Base-by-base conservation (phyloP, 2,113 vertebrate genomes). In the Spilogale gracilis region DNA sequence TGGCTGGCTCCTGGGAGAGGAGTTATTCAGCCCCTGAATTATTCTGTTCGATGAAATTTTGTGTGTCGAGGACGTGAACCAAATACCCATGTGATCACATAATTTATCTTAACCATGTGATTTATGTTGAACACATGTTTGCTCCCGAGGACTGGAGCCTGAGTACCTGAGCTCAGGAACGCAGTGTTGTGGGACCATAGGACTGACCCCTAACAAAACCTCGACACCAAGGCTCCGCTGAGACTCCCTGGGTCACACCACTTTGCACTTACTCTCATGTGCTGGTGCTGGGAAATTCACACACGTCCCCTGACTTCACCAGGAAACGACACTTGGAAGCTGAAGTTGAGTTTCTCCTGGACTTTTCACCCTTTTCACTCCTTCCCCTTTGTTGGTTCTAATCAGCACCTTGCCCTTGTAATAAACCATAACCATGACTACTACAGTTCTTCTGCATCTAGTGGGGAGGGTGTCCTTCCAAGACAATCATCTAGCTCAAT, bases 171-270 rank as follows among this genome's bases (percentile, higher is more conserved):
- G 56, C 32, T 71, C 65, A 38, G 13, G 69, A 54, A 67, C 13
- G 18, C 21, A 21, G 13, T 43, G 25, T 82, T 58, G 9, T 67
- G 69, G 76, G 27, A 16, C 43, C 20, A 45, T 0, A 0, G 25
- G 23, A 63, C 56, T 81, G 69, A 78, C 20, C n/a, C 17, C 25
- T 43, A 60, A 52, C 10, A 48, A 50, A 61, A 21, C 5, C 32
- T 13, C 52, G 4, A 95, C 6, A 54, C 18, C 9, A 78, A 78
- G 54, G 23, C 14, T 94, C 61, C 84, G 14, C 60, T 74, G 67
- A 84, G 38, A 43, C 5, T 73, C 1, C 48, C 61, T 3, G 12
- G 67, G 56, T 61, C 20, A 48, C 8, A 38, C 11, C 30, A 69
- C 25, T 88, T 48, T 78, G 6, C 13, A 69, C 2, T n/a, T 78